Evolutionary conservation across 1,140 invertebrate genomes (phyloP).

Genomic region (Eriocheir sinensis): DNA sequence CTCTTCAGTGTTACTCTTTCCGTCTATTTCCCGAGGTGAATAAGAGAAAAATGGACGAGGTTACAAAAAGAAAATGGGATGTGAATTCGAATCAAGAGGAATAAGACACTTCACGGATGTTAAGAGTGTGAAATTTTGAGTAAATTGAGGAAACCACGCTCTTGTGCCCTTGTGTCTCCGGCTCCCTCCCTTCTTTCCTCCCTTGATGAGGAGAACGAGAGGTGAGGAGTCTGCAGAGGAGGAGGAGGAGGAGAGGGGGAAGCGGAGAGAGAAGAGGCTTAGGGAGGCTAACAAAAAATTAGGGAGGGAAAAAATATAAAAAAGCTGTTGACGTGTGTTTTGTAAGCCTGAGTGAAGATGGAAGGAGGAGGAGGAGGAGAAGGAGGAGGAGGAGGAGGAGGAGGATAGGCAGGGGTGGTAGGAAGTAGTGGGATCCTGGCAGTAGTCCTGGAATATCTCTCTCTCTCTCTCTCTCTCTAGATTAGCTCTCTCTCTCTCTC

Average conservation of each 20-base stretch:
- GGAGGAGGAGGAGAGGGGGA: background rate
- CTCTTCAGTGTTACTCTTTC: background rate
- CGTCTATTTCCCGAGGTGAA: background rate
- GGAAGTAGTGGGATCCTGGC: background rate
- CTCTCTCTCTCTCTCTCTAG: no score
- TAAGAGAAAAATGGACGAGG: background rate
- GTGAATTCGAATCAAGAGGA: background rate
- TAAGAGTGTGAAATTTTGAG: background rate
- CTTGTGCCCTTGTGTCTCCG: background rate
- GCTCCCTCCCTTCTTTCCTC: background rate
- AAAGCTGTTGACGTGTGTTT: constrained; percentile 14
- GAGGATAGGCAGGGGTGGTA: background rate
- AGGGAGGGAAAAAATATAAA: no score
- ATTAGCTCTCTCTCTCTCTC: no score
- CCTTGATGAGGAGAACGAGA: constrained; percentile 19
- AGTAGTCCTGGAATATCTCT: background rate
- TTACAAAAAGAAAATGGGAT: background rate
- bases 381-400: no score
- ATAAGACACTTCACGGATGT: background rate
- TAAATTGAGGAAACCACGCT: background rate
- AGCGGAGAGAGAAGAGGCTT: constrained; percentile 9
- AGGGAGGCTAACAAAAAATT: constrained; percentile 24
- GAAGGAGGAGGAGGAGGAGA: no score
- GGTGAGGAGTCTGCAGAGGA: background rate
- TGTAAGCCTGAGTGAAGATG: background rate